Evolutionary conservation across 2,888 invertebrate species (phyloP).

Genomic region (Drosophila diplacantha): DNA sequence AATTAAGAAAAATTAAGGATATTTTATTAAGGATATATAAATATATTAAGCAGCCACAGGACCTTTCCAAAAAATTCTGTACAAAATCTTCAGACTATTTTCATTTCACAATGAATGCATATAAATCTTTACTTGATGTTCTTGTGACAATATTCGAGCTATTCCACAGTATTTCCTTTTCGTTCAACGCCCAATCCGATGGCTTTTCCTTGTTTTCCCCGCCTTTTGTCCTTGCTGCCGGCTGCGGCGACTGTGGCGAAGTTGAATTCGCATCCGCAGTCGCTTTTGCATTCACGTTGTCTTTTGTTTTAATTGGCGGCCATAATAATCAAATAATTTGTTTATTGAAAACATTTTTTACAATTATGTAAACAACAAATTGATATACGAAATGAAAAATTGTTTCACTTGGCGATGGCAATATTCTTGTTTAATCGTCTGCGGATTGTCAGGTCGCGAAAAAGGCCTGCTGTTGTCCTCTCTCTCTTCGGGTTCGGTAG

Average conservation of each 20-base stretch:
- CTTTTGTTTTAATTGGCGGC: conserved; percentile 72
- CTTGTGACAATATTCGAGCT: too few species aligned
- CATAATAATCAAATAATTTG: conserved; percentile 77
- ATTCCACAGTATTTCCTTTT: conserved; percentile 9
- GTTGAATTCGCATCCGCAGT: conserved; percentile 18
- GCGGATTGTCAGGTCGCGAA: conserved; percentile 16
- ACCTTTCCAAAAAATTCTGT: neutral
- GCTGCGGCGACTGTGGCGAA: conserved; percentile 26
- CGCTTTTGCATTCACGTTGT: conserved; percentile 41
- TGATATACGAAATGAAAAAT: conserved; percentile 76
- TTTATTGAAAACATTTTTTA: conserved; percentile 77
- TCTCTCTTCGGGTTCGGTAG: conserved; percentile 8
- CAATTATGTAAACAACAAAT: conserved; percentile 76
- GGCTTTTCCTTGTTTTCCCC: conserved; percentile 16
- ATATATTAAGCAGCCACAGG: too few species aligned
- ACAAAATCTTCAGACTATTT: neutral
- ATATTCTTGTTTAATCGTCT: conserved; percentile 47
- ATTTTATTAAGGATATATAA: neutral
- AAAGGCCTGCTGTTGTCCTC: neutral
- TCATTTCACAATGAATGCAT: neutral
- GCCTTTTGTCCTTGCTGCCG: conserved; percentile 25
- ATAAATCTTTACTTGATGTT: too few species aligned
- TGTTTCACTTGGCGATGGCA: conserved; percentile 41
- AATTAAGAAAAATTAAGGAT: neutral
- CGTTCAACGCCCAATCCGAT: neutral